Evolutionary conservation across 2,113 vertebrate species (phyloP).

Genomic region (Rhabdomys dilectus): DNA sequence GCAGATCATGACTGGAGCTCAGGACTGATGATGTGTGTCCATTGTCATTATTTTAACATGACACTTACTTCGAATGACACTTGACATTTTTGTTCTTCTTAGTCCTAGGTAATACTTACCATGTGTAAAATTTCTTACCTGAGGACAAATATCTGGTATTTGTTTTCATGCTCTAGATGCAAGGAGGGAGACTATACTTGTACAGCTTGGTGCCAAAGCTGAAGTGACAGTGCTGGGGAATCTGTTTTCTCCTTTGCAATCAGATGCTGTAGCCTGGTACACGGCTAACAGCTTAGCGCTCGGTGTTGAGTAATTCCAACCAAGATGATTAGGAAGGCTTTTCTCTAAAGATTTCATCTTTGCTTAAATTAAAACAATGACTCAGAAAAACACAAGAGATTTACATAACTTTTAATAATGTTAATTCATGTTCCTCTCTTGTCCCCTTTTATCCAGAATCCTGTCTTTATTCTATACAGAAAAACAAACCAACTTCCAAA

Average conservation of each 20-base stretch:
- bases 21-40: not conserved
- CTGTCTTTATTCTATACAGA: not conserved
- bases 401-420: not conserved
- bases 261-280: not conserved
- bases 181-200: constrained; percentile 13
- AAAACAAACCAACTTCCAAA: not conserved
- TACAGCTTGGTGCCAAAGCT: constrained; percentile 65
- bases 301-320: constrained; percentile 37
- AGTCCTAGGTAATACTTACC: constrained; percentile 33
- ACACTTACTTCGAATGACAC: constrained; percentile 4
- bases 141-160: constrained; percentile 76
- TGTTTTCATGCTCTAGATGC: constrained; percentile 77
- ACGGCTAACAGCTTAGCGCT: not conserved
- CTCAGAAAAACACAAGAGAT: not conserved
- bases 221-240: constrained; percentile 65
- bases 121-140: constrained; percentile 65
- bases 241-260: constrained; percentile 57
- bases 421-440: constrained; percentile 31
- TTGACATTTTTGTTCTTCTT: constrained; percentile 55
- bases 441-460: not conserved
- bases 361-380: not conserved
- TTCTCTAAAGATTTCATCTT: constrained; percentile 51
- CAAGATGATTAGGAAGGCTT: constrained; percentile 53
- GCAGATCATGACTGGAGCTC: not conserved
- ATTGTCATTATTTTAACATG: not conserved